These are phyloP conservation scores for Zaprionus ornatus DNA, from an alignment of 1,140 invertebrate genomes.

Conservation along the genomic window DNA sequence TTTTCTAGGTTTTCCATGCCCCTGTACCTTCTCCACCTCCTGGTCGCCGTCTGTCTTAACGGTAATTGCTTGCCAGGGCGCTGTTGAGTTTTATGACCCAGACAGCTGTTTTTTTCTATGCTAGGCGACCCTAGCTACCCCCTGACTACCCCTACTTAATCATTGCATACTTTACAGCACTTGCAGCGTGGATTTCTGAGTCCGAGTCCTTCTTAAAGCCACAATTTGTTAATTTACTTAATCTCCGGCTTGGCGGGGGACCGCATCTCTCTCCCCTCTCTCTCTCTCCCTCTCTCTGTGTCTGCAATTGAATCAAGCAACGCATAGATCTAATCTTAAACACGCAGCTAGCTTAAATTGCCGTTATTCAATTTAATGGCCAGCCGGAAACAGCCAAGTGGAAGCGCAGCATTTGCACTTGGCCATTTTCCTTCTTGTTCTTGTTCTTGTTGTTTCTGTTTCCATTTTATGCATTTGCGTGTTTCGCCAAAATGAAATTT, in stretches of 20 bases:
- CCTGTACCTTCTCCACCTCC: conserved; percentile 18
- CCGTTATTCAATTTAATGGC: conserved; percentile 54
- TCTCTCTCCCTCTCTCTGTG: background rate
- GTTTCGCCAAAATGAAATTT: conserved; percentile 34
- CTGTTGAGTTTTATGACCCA: conserved; percentile 74
- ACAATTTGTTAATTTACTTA: conserved; percentile 55
- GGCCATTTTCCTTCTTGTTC: conserved; percentile 7
- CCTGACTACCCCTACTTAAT: conserved; percentile 36
- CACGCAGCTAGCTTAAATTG: conserved; percentile 27
- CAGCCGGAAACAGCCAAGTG: background rate
- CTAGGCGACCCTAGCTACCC: background rate
- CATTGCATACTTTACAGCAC: conserved; percentile 47
- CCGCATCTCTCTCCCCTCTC: background rate
- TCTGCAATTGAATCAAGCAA: conserved; percentile 39
- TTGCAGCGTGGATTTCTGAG: conserved; percentile 27
- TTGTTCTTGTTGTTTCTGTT: background rate
- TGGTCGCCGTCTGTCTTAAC: conserved; percentile 65
- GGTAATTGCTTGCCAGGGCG: conserved; percentile 77
- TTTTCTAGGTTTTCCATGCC: conserved; percentile 20
- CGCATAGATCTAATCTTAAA: conserved; percentile 49
- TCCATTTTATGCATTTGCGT: conserved; percentile 1
- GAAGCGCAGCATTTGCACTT: background rate
- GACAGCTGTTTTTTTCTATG: conserved; percentile 64
- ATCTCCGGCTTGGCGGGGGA: background rate
- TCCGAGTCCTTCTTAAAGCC: conserved; percentile 18